Percentiles rank a stretch among this genome's conserved stretches.
Evolutionary conservation across 2,888 invertebrate genomes (phyloP).

Genomic region (Ectropis crepuscularia): DNA sequence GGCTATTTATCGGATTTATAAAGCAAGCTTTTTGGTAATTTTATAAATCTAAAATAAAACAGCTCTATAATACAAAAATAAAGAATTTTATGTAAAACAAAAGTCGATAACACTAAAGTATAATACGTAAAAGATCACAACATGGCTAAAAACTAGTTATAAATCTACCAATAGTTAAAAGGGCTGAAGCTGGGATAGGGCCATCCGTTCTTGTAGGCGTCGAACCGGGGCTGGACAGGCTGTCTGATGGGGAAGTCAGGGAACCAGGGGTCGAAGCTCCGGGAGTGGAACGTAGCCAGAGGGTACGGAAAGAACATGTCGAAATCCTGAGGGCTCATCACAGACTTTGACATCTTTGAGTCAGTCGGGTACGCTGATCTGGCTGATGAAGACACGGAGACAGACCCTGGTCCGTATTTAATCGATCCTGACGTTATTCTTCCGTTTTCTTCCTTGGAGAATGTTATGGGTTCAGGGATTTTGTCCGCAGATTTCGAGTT

Average conservation of each 20-base stretch:
- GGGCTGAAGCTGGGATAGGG: constrained; percentile 59
- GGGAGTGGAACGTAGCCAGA: constrained; percentile 41
- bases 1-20: too few relatives aligned
- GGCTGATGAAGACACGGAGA: constrained; percentile 59
- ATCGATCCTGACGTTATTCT: constrained; percentile 57
- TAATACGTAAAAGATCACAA: constrained; percentile 26
- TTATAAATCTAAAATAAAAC: constrained; percentile 13
- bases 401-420: constrained; percentile 59
- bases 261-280: constrained; percentile 52
- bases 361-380: constrained; percentile 48
- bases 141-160: constrained; percentile 34
- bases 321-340: constrained; percentile 16
- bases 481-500: constrained; percentile 38
- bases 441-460: constrained; percentile 55
- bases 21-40: not conserved
- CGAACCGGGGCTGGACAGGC: constrained; percentile 41
- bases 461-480: constrained; percentile 49
- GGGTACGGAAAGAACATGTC: constrained; percentile 40
- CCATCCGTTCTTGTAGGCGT: constrained; percentile 50
- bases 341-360: constrained; percentile 34
- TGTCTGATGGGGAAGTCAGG: constrained; percentile 44
- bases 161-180: constrained; percentile 49
- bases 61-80: constrained; percentile 5
- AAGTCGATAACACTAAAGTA: constrained; percentile 23
- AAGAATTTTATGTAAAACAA: constrained; percentile 29